Base-by-base conservation (phyloP, 2,113 vertebrate species). In the Equus przewalskii region DNA sequence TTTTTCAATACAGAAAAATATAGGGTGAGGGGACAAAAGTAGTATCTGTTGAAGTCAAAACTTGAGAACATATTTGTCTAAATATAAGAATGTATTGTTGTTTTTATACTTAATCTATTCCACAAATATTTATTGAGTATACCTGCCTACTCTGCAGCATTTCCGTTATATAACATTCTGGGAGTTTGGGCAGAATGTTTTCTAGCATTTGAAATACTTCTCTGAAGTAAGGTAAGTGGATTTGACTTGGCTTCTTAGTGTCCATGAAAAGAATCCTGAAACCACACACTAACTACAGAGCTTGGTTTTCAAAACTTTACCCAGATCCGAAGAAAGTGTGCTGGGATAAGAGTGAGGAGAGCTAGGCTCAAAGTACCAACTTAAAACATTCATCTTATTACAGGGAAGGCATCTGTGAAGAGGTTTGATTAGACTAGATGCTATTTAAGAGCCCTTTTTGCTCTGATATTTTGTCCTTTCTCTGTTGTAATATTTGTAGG, bases 1-100 rank as follows among this genome's bases (percentile, higher is more conserved):
- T 75, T 80, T 93, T 79, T 89, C 14, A 70, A 64, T 83, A 28
- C 70, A 95, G 79, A 85, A 90, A 96, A 62, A 86, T 87, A 58
- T 1, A 41, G 60, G 46, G 24, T 30, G 49, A 44, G 19, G 46
- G 22, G 21, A 46, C 18, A 91, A 88, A 91, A 85, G n/a, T 64
- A 84, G 60, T 91, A 18, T 28, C 46, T 46, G 51, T 83, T 87
- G 54, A 28, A 46, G 54, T 84, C 36, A 86, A 69, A 89, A 81
- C 69, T 58, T 93, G 67, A 93, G 51, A 90, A 81, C 89, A 33
- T 76, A 64, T 44, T 91, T 82, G 22, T 79, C 9, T 96, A 72
- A 72, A 65, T 94, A 83, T 62, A 70, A 46, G 82, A 33, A 93
- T 41, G 18, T 81, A 51, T 69, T 85, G 85, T 96, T 93, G 26